Evolutionary conservation across 2,113 vertebrate genomes (phyloP).

Genomic region (Budorcas taxicolor): DNA sequence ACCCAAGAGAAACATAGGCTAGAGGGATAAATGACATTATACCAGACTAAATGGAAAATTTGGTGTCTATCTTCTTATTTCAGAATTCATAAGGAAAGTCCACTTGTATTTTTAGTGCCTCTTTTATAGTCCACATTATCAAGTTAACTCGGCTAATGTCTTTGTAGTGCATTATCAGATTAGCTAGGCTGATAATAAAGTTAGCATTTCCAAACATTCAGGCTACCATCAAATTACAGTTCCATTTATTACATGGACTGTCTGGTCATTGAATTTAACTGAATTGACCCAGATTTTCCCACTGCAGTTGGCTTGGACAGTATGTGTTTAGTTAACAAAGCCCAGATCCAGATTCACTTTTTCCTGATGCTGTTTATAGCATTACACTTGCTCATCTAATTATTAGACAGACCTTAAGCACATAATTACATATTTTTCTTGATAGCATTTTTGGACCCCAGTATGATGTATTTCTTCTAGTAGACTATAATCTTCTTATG

Average conservation of each 20-base stretch:
- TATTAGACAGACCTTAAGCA: not conserved
- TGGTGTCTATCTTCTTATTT: not conserved
- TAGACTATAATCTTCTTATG: not conserved
- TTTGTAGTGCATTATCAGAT: not conserved
- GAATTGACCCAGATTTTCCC: not conserved
- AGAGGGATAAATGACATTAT: not conserved
- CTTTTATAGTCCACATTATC: not conserved
- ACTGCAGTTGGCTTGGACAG: not conserved
- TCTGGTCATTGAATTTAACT: not conserved
- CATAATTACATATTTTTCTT: not conserved
- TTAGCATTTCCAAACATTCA: not conserved
- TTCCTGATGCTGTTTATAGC: not conserved
- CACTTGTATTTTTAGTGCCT: not conserved
- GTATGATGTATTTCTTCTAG: not conserved
- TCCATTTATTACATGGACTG: not conserved
- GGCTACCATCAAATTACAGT: not conserved
- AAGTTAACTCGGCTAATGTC: not conserved
- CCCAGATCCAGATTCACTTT: not conserved
- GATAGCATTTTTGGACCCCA: not conserved
- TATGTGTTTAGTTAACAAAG: not conserved
- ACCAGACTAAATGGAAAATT: not conserved
- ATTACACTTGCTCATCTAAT: not conserved
- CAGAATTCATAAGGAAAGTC: not conserved
- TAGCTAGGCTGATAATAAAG: not conserved
- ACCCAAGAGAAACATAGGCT: not conserved